A percentile compares a stretch with the other conserved stretches of the same genome.
Conservation (phyloP, 2,888 invertebrate genomes). For the Panzeria rudis region DNA sequence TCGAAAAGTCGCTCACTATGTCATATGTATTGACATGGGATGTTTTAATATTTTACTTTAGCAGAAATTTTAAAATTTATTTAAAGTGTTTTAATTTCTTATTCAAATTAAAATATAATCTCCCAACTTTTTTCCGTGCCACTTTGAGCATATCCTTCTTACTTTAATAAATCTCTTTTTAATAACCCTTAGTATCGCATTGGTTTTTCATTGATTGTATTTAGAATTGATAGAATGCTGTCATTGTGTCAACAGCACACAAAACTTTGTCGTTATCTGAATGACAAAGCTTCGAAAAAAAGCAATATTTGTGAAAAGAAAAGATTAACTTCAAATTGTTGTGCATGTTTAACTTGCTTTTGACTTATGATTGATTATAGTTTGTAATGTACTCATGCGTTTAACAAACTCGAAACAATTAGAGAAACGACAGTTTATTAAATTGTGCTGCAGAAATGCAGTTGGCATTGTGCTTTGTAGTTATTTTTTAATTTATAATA, state of each 20-base stretch:
- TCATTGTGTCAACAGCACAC: slow-evolving; percentile 47
- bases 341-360: neutral
- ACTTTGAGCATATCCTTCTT: neutral
- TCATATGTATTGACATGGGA: too few relatives aligned
- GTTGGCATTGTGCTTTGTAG: too few relatives aligned
- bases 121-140: neutral
- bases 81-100: too few relatives aligned
- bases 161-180: slow-evolving; percentile 10
- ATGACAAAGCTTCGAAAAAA: slow-evolving; percentile 9
- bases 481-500: too few relatives aligned
- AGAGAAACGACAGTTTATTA: slow-evolving; percentile 2
- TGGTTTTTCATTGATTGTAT: slow-evolving; percentile 4
- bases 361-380: slow-evolving; percentile 40
- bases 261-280: slow-evolving; percentile 25
- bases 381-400: neutral
- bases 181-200: neutral
- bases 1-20: too few relatives aligned
- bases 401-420: neutral
- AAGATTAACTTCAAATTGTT: slow-evolving; percentile 1
- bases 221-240: slow-evolving; percentile 41
- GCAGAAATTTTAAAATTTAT: too few relatives aligned
- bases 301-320: slow-evolving; percentile 2
- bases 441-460: neutral
- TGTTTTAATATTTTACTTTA: neutral
- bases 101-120: neutral